A percentile compares a stretch with the other conserved stretches of the same genome.
Evolutionary conservation across 1,140 invertebrate genomes (phyloP).

Genomic region (Sinonovacula constricta): DNA sequence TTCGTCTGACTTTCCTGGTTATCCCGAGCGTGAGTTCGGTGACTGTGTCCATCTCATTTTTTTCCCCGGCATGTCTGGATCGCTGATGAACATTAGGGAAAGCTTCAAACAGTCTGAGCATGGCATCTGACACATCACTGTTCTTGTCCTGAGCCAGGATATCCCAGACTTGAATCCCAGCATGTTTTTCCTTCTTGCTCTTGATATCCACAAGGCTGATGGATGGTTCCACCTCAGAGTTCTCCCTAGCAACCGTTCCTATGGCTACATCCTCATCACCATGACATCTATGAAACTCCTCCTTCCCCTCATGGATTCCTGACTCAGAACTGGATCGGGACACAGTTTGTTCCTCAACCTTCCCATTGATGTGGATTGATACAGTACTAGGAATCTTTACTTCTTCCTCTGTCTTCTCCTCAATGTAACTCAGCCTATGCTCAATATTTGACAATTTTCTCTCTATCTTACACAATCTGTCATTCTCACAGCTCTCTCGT

Average conservation of each 20-base stretch:
- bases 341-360: background rate
- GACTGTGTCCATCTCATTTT: slow-evolving; percentile 8
- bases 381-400: background rate
- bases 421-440: slow-evolving; percentile 35
- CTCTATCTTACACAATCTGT: slow-evolving; percentile 28
- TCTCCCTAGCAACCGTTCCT: background rate
- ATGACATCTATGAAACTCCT: too few species aligned
- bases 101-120: slow-evolving; percentile 38
- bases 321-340: slow-evolving; percentile 42
- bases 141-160: slow-evolving; percentile 33
- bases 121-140: background rate
- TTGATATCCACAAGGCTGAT: slow-evolving; percentile 17
- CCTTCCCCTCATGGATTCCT: slow-evolving; percentile 21
- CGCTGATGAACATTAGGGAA: slow-evolving; percentile 14
- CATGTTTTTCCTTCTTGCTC: background rate
- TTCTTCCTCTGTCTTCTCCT: slow-evolving; percentile 31
- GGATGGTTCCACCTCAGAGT: background rate
- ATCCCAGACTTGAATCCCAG: slow-evolving; percentile 20
- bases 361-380: background rate
- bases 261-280: background rate
- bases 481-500: slow-evolving; percentile 4
- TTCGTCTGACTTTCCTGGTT: slow-evolving; percentile 20
- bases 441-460: slow-evolving; percentile 40
- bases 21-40: slow-evolving; percentile 35
- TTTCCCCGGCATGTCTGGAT: background rate